phyloP scores from a whole-genome alignment of 2,113 vertebrate species.

The Rissa tridactyla region DNA sequence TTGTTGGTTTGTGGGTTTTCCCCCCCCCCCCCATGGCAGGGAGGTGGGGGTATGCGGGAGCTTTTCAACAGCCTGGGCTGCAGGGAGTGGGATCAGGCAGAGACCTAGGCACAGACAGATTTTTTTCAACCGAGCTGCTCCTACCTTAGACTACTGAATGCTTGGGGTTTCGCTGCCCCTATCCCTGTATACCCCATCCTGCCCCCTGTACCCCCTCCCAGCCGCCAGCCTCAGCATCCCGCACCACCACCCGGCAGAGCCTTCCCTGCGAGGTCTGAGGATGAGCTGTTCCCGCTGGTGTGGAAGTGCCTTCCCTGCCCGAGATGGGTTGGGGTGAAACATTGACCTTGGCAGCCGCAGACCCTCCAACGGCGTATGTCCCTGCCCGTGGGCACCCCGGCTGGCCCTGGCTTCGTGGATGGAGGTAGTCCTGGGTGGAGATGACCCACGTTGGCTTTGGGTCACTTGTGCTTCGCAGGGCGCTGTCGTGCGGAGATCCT shows the following conservation, averaged over 20 bases:
- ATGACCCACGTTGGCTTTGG: neutral
- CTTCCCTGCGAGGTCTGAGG: accelerated
- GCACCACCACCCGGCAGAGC: neutral
- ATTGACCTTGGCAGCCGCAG: neutral
- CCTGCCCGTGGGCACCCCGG: too few species aligned
- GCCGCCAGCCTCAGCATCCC: neutral
- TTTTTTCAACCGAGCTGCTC: neutral
- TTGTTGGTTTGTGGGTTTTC: neutral
- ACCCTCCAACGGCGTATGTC: accelerated
- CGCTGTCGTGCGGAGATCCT: neutral
- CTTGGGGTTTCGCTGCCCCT: neutral
- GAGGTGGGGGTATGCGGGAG: accelerated
- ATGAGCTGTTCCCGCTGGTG: neutral
- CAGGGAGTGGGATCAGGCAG: neutral
- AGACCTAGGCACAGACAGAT: neutral
- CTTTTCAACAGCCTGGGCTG: neutral
- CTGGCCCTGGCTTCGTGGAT: neutral
- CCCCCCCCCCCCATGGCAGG: accelerated
- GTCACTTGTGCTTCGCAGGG: neutral
- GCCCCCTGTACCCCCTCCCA: accelerated
- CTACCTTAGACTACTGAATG: neutral
- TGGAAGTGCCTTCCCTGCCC: neutral
- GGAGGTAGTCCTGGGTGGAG: neutral
- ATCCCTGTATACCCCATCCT: accelerated
- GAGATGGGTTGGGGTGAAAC: neutral